Percentiles rank a stretch among this genome's conserved stretches.
Conservation (phyloP, 2,113 vertebrate genomes). For the Arenaria interpres region DNA sequence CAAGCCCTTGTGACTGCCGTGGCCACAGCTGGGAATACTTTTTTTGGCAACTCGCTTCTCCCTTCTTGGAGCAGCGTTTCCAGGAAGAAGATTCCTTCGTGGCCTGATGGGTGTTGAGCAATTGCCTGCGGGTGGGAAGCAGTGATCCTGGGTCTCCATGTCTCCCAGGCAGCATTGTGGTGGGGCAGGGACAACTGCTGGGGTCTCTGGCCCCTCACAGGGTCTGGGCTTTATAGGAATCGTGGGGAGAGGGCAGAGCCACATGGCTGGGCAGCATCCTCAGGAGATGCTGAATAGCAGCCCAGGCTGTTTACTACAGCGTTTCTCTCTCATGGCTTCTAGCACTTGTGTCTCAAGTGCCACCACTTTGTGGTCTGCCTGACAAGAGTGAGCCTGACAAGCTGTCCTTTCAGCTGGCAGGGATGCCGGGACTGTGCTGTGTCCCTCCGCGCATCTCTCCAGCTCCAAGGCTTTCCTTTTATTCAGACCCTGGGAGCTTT, state of each 20-base stretch:
- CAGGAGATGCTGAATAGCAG: not conserved
- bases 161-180: not conserved
- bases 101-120: not conserved
- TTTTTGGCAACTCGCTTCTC: not conserved
- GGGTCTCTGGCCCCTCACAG: fast-evolving
- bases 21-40: not conserved
- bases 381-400: not conserved
- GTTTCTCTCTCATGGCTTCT: not conserved
- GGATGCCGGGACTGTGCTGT: not conserved
- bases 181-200: not conserved
- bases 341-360: constrained; percentile 38
- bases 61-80: not conserved
- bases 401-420: constrained; percentile 9
- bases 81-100: not conserved
- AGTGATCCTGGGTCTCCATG: not conserved
- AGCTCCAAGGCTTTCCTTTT: not conserved
- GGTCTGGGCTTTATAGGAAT: not conserved
- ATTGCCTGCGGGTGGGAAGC: not conserved
- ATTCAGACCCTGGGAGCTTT: fast-evolving
- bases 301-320: not conserved
- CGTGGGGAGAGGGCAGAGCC: not conserved
- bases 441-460: not conserved
- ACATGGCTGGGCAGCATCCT: not conserved
- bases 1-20: not conserved
- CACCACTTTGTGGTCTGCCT: constrained; percentile 26